Conservation (phyloP, 2,888 invertebrate genomes). For the Stenotaenia linearis region DNA sequence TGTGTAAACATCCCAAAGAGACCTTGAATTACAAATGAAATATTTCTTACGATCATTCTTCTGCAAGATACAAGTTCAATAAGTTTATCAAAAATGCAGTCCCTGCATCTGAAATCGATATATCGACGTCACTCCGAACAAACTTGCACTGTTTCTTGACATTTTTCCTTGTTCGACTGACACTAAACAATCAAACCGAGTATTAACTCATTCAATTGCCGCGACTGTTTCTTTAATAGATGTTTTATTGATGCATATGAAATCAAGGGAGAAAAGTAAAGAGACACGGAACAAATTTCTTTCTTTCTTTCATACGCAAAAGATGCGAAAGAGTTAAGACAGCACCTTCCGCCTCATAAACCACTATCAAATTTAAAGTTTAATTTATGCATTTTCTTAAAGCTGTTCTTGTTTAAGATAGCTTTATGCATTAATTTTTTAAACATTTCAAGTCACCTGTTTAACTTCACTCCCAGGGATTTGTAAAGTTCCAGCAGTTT, state of each 20-base stretch:
- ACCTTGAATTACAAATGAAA: conserved; percentile 8
- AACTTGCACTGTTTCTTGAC: neutral
- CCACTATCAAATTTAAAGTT: neutral
- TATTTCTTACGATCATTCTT: neutral
- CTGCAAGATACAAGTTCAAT: neutral
- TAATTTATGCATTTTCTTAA: neutral
- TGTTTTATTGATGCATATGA: neutral
- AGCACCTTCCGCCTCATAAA: neutral
- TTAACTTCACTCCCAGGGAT: too few species aligned
- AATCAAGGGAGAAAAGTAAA: neutral
- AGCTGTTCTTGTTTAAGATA: too few species aligned
- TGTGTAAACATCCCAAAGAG: conserved; percentile 9
- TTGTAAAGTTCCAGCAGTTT: too few species aligned
- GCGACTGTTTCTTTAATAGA: neutral
- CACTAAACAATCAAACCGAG: neutral
- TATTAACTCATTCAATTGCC: neutral
- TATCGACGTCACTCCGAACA: neutral
- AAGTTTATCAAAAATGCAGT: neutral
- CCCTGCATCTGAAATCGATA: neutral
- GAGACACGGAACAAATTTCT: too few species aligned
- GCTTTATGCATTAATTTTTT: too few species aligned
- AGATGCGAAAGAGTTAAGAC: too few species aligned
- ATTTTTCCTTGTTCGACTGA: neutral
- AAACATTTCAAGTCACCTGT: too few species aligned
- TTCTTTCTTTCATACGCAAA: too few species aligned